These are phyloP conservation scores for Rhinogobio ventralis DNA, from an alignment of 2,797 vertebrate genomes.

Conservation along the genomic window DNA sequence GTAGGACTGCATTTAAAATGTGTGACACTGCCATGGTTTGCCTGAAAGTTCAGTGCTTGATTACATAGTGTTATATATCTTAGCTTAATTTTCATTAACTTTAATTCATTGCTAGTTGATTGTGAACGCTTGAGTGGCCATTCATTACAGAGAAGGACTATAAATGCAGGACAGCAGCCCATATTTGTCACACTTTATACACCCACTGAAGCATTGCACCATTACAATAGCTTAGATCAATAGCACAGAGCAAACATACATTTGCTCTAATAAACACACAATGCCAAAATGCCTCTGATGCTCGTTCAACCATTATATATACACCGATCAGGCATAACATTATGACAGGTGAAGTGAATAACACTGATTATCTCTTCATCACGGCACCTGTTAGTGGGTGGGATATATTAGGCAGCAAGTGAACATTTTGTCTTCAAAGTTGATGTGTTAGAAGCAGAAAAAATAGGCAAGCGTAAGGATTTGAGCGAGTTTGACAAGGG, in stretches of 20 bases:
- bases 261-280: background rate
- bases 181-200: conserved; percentile 1
- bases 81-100: conserved; percentile 10
- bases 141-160: conserved; percentile 23
- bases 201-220: background rate
- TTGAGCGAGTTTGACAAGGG: too few relatives aligned
- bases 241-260: conserved; percentile 16
- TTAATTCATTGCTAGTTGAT: background rate
- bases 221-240: conserved; percentile 5
- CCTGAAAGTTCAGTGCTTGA: conserved; percentile 31
- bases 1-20: background rate
- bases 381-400: too few relatives aligned
- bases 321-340: too few relatives aligned
- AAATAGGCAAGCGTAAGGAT: too few relatives aligned
- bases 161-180: background rate
- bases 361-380: too few relatives aligned
- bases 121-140: background rate
- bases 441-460: too few relatives aligned
- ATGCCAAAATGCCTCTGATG: background rate
- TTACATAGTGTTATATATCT: conserved; percentile 6
- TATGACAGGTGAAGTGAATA: too few relatives aligned
- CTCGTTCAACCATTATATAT: background rate
- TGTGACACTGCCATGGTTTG: background rate
- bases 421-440: too few relatives aligned
- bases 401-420: too few relatives aligned